Evolutionary conservation across 2,113 vertebrate species (phyloP).

Genomic region (Psittacara wagleri): DNA sequence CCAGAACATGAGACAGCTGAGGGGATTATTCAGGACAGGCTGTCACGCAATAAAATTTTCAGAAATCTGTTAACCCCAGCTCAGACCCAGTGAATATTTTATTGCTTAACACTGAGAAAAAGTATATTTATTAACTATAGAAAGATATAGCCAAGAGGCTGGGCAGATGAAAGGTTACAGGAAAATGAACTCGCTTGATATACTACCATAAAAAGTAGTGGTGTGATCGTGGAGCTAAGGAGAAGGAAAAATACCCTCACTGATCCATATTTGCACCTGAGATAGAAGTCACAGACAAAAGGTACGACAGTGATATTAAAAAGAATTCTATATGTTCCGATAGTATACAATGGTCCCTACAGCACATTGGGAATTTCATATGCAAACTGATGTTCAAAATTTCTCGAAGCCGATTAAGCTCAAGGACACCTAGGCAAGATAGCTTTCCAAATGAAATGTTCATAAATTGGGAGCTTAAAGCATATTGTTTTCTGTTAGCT

Average conservation of each 20-base stretch:
- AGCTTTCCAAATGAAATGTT: not conserved
- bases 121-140: constrained; percentile 88
- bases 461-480: not conserved
- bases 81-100: constrained; percentile 92
- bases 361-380: not conserved
- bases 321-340: not conserved
- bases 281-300: not conserved
- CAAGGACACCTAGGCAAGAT: not conserved
- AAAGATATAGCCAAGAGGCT: constrained; percentile 78
- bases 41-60: constrained; percentile 91
- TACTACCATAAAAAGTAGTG: not conserved
- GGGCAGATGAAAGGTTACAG: constrained; percentile 61
- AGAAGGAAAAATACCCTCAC: not conserved
- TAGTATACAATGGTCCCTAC: not conserved
- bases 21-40: constrained; percentile 87
- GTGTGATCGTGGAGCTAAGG: not conserved
- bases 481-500: constrained; percentile 4
- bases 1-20: constrained; percentile 85
- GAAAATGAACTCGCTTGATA: not conserved
- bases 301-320: not conserved
- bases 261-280: not conserved
- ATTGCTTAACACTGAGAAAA: constrained; percentile 81
- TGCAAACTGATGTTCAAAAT: not conserved
- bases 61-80: constrained; percentile 94
- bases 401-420: constrained; percentile 18